Percentiles rank a stretch among this genome's conserved stretches.
Conservation (phyloP, 2,888 invertebrate species). For the Pyrocoelia pectoralis region DNA sequence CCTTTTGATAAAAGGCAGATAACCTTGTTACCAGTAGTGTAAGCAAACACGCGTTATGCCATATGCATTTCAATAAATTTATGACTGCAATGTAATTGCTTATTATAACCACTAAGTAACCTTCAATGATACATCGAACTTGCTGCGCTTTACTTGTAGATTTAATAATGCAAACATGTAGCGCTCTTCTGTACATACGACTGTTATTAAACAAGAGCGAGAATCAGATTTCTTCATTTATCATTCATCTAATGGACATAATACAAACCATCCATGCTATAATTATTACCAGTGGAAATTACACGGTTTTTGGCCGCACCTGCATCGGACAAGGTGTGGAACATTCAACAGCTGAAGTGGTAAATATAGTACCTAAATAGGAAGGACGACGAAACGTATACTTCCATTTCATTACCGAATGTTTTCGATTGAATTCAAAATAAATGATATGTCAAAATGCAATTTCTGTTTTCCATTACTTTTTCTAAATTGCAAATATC, state of each 20-base stretch:
- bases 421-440: background rate
- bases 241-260: slow-evolving; percentile 47
- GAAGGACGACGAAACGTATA: slow-evolving; percentile 22
- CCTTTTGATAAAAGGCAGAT: slow-evolving; percentile 7
- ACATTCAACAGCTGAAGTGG: slow-evolving; percentile 45
- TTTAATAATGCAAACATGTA: slow-evolving; percentile 2
- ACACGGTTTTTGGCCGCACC: slow-evolving; percentile 54
- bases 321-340: slow-evolving; percentile 48
- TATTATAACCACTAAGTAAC: slow-evolving; percentile 7
- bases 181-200: slow-evolving; percentile 8
- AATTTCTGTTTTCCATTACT: slow-evolving; percentile 6
- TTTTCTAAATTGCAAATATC: too few relatives aligned
- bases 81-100: slow-evolving; percentile 14
- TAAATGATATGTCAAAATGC: background rate
- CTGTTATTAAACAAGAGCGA: background rate
- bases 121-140: slow-evolving; percentile 27
- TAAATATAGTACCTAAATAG: slow-evolving; percentile 38
- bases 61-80: slow-evolving; percentile 18
- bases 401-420: slow-evolving; percentile 3
- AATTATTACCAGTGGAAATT: slow-evolving; percentile 54
- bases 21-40: slow-evolving; percentile 13
- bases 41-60: slow-evolving; percentile 9
- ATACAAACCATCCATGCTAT: slow-evolving; percentile 51
- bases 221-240: slow-evolving; percentile 41
- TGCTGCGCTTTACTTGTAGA: slow-evolving; percentile 14